Base-by-base conservation (phyloP, 2,888 invertebrate species). In the Pterobdella sp. region DNA sequence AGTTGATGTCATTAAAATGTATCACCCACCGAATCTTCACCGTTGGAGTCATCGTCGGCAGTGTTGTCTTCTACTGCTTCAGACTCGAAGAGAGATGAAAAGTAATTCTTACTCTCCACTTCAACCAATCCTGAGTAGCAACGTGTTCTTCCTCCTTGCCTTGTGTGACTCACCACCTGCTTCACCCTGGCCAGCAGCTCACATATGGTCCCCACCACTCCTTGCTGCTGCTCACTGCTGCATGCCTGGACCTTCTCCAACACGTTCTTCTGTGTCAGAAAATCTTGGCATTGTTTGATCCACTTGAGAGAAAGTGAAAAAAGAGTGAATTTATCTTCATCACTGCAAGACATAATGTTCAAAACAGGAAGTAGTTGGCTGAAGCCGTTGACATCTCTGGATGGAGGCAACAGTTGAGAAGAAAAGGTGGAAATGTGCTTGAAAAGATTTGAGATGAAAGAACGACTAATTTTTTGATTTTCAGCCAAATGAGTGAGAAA, bases 11-110 rank as follows among this genome's bases (percentile, higher is more conserved):
- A 52, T 22, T 14, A 32, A 22, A 52, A 69, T 52, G 14, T 49
- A 7, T n/a, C 4, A 35, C 83, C 79, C 79, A 85, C 86, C 1
- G 92, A 92, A 84, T 95, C 94, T 80, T 94, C 93, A 29, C 90
- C 89, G 35, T 91, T 93, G 70, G 94, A 93, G 78, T 95, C 94
- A 52, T 94, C 94, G 74, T 94, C 94, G 71, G 92, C 93, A 79
- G 90, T 86, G 0, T 85, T 89, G 78, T 94, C 94, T 75, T 94
- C 94, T 18, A 90, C 89, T 86, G 92, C 90, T 79, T 93, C 92
- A 32, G 90, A 88, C 75, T 83, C 82, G 35, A 76, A 67, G n/a
- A 37, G 37, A 0, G 42, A 42, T 81, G 81, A 10, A 81, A 81
- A 2, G 78, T 77, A 36, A 80, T 77, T 68, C 63, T 26, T 29